Conservation (phyloP, 2,113 vertebrate genomes). For the Psophia crepitans region DNA sequence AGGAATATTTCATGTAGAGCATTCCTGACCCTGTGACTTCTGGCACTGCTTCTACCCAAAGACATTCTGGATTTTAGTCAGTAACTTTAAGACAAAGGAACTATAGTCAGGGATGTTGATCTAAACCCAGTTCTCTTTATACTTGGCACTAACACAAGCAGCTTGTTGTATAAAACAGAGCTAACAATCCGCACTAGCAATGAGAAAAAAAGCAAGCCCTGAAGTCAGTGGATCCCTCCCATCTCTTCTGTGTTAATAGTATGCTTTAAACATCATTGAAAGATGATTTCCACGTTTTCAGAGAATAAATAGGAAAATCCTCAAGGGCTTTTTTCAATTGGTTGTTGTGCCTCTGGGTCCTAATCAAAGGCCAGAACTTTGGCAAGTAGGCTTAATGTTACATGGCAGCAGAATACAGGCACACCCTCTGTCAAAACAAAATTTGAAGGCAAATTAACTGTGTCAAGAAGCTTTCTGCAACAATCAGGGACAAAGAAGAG, state of each 20-base stretch:
- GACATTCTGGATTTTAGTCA: not conserved
- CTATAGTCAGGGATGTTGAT: not conserved
- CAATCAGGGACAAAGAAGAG: not conserved
- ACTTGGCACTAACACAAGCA: not conserved
- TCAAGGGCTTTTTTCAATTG: not conserved
- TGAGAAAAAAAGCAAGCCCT: constrained; percentile 17
- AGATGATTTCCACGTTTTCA: not conserved
- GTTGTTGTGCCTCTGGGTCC: not conserved
- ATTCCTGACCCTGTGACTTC: not conserved
- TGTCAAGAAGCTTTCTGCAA: not conserved
- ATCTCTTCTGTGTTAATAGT: not conserved
- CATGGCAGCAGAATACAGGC: not conserved
- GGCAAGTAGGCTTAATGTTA: not conserved
- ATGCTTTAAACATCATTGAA: not conserved
- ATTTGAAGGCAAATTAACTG: not conserved
- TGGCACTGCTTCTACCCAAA: not conserved
- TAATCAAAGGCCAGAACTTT: not conserved
- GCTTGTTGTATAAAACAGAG: not conserved
- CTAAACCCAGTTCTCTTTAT: not conserved
- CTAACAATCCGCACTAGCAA: not conserved
- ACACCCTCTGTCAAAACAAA: not conserved
- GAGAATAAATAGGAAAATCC: not conserved
- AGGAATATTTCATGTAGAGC: not conserved
- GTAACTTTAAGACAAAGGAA: constrained; percentile 24
- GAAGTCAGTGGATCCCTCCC: not conserved